Conservation (phyloP, 2,888 invertebrate genomes). For the Nymphalis urticae region DNA sequence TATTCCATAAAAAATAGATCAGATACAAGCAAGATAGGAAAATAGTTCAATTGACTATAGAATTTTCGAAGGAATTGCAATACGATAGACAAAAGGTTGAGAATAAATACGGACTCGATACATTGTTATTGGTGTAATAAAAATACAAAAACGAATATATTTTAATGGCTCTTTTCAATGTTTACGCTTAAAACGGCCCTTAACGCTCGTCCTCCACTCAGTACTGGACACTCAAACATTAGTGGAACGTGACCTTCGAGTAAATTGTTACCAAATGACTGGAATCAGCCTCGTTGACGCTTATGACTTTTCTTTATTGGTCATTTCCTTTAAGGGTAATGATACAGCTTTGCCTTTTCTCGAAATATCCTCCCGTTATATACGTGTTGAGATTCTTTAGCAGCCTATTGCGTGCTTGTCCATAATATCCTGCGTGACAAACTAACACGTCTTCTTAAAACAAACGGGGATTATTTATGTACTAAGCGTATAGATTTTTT, state of each 20-base stretch:
- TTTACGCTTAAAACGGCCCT: slow-evolving; percentile 19
- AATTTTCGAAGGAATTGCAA: no score
- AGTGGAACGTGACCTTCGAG: slow-evolving; percentile 67
- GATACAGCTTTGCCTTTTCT: slow-evolving; percentile 32
- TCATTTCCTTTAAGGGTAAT: slow-evolving; percentile 41
- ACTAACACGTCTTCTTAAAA: neutral
- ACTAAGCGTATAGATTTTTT: no score
- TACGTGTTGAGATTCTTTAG: slow-evolving; percentile 37
- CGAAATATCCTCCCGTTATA: slow-evolving; percentile 22
- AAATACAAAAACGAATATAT: slow-evolving; percentile 17
- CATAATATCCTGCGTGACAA: slow-evolving; percentile 7
- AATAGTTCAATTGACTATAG: no score
- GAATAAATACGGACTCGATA: neutral
- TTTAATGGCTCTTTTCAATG: slow-evolving; percentile 25
- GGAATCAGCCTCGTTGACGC: slow-evolving; percentile 36
- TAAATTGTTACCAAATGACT: slow-evolving; percentile 38
- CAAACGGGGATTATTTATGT: no score
- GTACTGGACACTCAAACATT: slow-evolving; percentile 60
- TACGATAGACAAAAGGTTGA: no score
- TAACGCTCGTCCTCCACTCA: slow-evolving; percentile 21
- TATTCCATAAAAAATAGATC: no score
- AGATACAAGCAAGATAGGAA: no score
- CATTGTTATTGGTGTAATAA: neutral
- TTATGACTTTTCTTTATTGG: slow-evolving; percentile 38
- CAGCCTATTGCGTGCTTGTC: slow-evolving; percentile 21